Percentiles rank a stretch among this genome's conserved stretches.
Conservation (phyloP, 2,888 invertebrate genomes). For the Rosalia funebris region DNA sequence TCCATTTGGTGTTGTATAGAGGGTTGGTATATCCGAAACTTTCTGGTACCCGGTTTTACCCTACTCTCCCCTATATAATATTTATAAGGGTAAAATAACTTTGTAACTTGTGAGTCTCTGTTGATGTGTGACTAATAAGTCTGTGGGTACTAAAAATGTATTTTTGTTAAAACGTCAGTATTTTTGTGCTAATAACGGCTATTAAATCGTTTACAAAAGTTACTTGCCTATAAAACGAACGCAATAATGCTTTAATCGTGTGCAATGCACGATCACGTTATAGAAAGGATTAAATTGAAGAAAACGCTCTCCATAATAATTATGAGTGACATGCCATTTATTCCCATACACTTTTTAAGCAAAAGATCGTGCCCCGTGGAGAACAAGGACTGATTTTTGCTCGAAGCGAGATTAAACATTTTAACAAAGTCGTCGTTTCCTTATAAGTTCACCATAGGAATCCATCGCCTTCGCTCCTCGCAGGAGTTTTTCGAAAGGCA, state of each 20-base stretch:
- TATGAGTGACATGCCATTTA: slow-evolving; percentile 35
- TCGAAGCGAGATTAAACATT: slow-evolving; percentile 18
- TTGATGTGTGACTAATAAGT: too few relatives aligned
- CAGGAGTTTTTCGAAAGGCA: too few relatives aligned
- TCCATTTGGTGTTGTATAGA: too few relatives aligned
- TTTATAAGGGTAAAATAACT: slow-evolving; percentile 8
- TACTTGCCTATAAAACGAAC: slow-evolving; percentile 15
- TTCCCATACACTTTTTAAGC: slow-evolving; percentile 25
- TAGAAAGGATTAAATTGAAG: slow-evolving; percentile 23
- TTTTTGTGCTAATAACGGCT: slow-evolving; percentile 17
- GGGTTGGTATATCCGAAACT: too few relatives aligned
- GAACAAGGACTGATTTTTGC: slow-evolving; percentile 23
- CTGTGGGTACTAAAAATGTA: too few relatives aligned
- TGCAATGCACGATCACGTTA: slow-evolving; percentile 27
- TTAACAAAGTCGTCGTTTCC: slow-evolving; percentile 1
- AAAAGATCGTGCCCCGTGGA: slow-evolving; percentile 22
- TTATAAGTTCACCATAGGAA: background rate
- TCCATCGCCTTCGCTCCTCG: background rate
- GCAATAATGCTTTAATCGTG: slow-evolving; percentile 29
- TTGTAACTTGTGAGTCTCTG: too few relatives aligned
- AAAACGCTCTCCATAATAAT: slow-evolving; percentile 32
- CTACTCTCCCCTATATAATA: slow-evolving; percentile 9
- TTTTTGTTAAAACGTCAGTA: too few relatives aligned
- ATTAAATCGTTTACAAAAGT: slow-evolving; percentile 18
- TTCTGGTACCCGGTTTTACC: too few relatives aligned